Conservation (phyloP, 2,888 invertebrate genomes). For the Notocelia uddmanniana region DNA sequence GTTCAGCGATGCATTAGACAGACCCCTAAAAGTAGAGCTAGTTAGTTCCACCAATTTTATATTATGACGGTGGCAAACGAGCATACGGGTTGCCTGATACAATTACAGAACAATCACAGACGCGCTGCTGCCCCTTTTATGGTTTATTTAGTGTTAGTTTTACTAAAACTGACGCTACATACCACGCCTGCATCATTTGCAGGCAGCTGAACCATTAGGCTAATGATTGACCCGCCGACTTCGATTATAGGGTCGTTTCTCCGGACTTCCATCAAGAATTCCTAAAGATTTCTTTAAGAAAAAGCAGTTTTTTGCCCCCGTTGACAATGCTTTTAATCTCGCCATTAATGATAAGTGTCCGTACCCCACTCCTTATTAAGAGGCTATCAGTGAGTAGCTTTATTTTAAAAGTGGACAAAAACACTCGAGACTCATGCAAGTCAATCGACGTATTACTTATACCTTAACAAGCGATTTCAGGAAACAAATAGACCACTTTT, state of each 20-base stretch:
- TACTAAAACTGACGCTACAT: neutral
- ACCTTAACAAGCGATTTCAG: constrained; percentile 31
- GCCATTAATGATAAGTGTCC: constrained; percentile 62
- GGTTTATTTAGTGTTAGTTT: neutral
- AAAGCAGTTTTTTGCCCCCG: constrained; percentile 42
- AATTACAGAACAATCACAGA: too few species aligned
- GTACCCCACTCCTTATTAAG: constrained; percentile 63
- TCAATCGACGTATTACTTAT: constrained; percentile 59
- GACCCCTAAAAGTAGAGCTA: too few species aligned
- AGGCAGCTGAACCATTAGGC: constrained; percentile 29
- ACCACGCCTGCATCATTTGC: neutral
- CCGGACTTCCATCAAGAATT: constrained; percentile 38
- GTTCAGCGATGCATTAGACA: too few species aligned
- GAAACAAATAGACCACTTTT: constrained; percentile 15
- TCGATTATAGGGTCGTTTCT: constrained; percentile 33
- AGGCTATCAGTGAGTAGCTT: constrained; percentile 53
- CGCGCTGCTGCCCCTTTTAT: too few species aligned
- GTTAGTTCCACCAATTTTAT: too few species aligned
- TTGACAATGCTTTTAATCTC: constrained; percentile 54
- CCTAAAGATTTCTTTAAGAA: constrained; percentile 37
- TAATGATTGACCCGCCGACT: constrained; percentile 36
- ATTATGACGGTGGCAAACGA: too few species aligned
- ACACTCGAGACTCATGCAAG: constrained; percentile 61
- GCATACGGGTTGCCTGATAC: too few species aligned
- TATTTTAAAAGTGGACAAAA: constrained; percentile 60